Evolutionary conservation across 2,888 invertebrate genomes (phyloP).

Genomic region (Agonopterix alstromeriana): DNA sequence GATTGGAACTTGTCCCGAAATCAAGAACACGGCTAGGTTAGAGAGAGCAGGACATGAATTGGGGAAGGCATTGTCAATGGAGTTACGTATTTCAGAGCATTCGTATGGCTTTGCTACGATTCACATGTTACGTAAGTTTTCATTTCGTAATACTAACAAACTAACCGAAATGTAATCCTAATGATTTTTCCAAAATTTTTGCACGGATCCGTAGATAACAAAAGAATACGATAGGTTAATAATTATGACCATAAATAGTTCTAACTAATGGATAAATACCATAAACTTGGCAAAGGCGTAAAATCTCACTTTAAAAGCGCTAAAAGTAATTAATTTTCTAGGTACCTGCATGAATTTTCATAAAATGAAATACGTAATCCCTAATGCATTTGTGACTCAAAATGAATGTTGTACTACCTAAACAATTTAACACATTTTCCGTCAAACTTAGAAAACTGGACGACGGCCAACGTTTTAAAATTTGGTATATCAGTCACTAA

Average conservation of each 20-base stretch:
- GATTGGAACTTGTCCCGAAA: constrained; percentile 48
- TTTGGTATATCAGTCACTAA: constrained; percentile 17
- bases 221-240: too few relatives aligned
- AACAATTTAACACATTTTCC: constrained; percentile 27
- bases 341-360: background rate
- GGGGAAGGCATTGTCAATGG: constrained; percentile 33
- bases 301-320: too few relatives aligned
- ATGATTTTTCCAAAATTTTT: background rate
- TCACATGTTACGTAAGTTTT: constrained; percentile 22
- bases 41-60: constrained; percentile 2
- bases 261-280: too few relatives aligned
- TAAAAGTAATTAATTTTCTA: background rate
- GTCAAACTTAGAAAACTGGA: constrained; percentile 16
- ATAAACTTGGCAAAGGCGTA: too few relatives aligned
- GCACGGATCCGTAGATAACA: too few relatives aligned
- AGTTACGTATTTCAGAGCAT: constrained; percentile 37
- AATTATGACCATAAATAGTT: too few relatives aligned
- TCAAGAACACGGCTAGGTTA: constrained; percentile 54
- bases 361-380: background rate
- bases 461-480: constrained; percentile 29
- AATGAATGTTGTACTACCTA: background rate
- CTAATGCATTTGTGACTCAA: too few relatives aligned
- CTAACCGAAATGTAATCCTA: background rate
- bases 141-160: background rate
- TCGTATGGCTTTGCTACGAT: constrained; percentile 22